Evolutionary conservation across 2,797 vertebrate genomes (phyloP), one percentile per base, ranked within the genome.

Genomic region (Sebastes cheni): DNA sequence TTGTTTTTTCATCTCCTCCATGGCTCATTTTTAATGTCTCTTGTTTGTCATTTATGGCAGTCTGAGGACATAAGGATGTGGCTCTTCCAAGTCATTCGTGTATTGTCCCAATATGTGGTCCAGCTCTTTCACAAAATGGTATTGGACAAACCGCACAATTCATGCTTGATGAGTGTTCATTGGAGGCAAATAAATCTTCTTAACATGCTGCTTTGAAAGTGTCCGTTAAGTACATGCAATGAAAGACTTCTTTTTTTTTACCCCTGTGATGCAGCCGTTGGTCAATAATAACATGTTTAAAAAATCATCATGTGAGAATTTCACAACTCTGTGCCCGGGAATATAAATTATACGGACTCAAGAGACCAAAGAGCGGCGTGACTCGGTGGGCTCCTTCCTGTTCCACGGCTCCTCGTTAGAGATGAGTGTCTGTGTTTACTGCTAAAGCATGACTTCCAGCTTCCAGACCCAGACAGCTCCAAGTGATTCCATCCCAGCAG

Each of bases 31-130:
- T 91, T 86, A 75, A 82, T 89, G 89, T 68, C 72, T 88, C 70
- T 87, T 82, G 80, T 87, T 88, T 90, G 88, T 92, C 90, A 90
- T 92, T 91, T 81, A 89, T 75, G 74, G 79, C 46, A 46, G 67
- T 78, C 79, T 87, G 59, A 74, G 59, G 82, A 86, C 79, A 77
- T 71, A 82, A 88, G 78, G 89, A 94, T 92, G 91, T 88, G 88
- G 89, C 84, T 83, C 77, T 20, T 75, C 54, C 18, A 59, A 88
- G 83, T 79, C 42, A 85, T 84, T 79, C 12, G 66, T 84, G 80
- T 76, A 78, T 68, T 75, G 69, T 84, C 86, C 62, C 79, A 83
- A 81, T 79, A 86, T 87, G 87, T 16, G 84, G 80, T 88, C 79
- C 69, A 58, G 71, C 64, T 85, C 65, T 81, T 86, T 87, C 75